Conservation (phyloP, 2,888 invertebrate genomes). For the Coelopa pilipes region DNA sequence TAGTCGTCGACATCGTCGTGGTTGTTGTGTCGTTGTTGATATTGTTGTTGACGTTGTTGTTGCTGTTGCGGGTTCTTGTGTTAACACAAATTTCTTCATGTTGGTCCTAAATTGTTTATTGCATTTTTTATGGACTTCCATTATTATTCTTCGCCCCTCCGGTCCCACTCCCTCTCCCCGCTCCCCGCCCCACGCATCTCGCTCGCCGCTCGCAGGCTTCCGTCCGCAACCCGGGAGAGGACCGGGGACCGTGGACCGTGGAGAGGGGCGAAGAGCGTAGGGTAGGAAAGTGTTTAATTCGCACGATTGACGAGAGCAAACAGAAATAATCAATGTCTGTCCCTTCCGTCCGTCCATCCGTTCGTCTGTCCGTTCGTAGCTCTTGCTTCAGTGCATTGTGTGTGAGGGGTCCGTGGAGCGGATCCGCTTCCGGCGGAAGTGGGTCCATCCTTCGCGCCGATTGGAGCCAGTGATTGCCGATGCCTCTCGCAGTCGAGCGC, state of each 20-base stretch:
- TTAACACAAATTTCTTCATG: constrained; percentile 36
- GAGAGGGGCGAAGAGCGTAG: too few species aligned
- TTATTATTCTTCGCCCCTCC: constrained; percentile 21
- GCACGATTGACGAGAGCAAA: constrained; percentile 35
- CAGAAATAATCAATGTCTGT: constrained; percentile 16
- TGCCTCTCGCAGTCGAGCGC: too few species aligned
- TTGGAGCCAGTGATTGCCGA: too few species aligned
- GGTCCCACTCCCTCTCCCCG: too few species aligned
- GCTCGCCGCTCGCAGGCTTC: too few species aligned
- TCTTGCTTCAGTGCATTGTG: too few species aligned
- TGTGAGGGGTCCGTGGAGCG: too few species aligned
- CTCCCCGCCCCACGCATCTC: too few species aligned
- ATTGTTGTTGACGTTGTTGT: constrained; percentile 3
- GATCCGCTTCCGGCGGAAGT: too few species aligned
- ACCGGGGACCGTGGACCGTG: not conserved
- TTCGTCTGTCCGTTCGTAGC: constrained; percentile 6
- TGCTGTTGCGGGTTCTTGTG: constrained; percentile 32
- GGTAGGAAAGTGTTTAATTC: constrained; percentile 32
- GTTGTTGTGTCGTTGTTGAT: constrained; percentile 12
- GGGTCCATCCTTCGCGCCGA: too few species aligned
- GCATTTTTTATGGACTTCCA: constrained; percentile 35
- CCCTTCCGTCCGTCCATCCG: not conserved
- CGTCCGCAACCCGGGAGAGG: not conserved
- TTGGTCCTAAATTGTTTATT: constrained; percentile 38
- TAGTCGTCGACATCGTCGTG: not conserved